These are phyloP conservation scores for Autographa gamma DNA, from an alignment of 2,888 invertebrate genomes.

Conservation along the genomic window DNA sequence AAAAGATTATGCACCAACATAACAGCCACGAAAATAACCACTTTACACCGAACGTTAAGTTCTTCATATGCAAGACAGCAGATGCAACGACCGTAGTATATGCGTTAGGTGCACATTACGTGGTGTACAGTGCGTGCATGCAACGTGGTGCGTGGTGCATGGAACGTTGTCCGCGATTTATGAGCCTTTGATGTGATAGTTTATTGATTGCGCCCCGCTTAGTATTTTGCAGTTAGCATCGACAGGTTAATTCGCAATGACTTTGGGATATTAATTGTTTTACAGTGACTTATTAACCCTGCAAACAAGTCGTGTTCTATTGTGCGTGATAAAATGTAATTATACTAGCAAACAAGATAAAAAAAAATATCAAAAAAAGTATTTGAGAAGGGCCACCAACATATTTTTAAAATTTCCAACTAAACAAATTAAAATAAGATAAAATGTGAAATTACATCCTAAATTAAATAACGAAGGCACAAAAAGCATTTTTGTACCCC, in stretches of 20 bases:
- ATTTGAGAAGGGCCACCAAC: too few species aligned
- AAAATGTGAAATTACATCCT: neutral
- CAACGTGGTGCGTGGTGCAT: neutral
- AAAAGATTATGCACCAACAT: too few species aligned
- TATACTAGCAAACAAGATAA: too few species aligned
- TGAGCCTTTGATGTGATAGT: constrained; percentile 44
- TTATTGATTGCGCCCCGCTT: constrained; percentile 39
- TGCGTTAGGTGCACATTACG: too few species aligned
- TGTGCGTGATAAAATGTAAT: neutral
- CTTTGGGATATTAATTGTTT: neutral
- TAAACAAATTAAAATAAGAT: neutral
- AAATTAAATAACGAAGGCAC: neutral
- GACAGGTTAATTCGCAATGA: neutral
- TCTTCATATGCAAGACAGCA: too few species aligned
- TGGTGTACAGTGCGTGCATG: neutral
- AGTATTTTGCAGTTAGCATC: neutral
- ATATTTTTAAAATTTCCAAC: too few species aligned
- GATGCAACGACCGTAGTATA: too few species aligned
- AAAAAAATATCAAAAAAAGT: too few species aligned
- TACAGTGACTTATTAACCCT: neutral
- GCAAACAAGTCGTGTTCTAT: neutral
- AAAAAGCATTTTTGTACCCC: constrained; percentile 82
- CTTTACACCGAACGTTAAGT: too few species aligned
- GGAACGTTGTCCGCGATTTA: neutral
- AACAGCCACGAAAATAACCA: too few species aligned